phyloP scores from a whole-genome alignment of 2,888 invertebrate species.

The Hypolimnas misippus region DNA sequence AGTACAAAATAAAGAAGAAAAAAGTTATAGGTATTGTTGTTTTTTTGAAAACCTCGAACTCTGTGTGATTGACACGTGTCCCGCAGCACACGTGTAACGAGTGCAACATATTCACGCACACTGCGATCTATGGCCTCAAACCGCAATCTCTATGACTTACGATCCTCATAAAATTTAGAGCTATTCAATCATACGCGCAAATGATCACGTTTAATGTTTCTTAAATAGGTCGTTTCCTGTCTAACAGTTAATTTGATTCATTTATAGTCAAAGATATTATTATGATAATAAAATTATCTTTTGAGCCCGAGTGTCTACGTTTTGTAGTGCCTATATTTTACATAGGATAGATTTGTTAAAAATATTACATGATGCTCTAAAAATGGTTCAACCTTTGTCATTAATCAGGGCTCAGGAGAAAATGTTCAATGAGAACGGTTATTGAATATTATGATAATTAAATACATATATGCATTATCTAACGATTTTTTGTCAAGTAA shows the following conservation, averaged over 20 bases:
- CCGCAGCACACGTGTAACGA: slow-evolving; percentile 35
- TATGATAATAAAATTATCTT: slow-evolving; percentile 10
- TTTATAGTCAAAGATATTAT: slow-evolving; percentile 13
- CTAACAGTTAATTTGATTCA: slow-evolving; percentile 28
- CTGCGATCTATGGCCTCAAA: slow-evolving; percentile 36
- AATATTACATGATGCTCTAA: not conserved
- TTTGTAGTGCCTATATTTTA: not conserved
- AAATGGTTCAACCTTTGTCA: not conserved
- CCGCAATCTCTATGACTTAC: slow-evolving; percentile 47
- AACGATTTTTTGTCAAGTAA: slow-evolving; percentile 36
- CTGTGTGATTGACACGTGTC: slow-evolving; percentile 27
- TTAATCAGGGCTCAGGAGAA: slow-evolving; percentile 26
- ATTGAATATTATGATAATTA: slow-evolving; percentile 45
- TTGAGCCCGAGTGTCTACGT: not conserved
- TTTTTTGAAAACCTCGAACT: not conserved
- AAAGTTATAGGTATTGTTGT: not conserved
- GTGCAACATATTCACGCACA: slow-evolving; percentile 33
- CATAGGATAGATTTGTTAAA: no score
- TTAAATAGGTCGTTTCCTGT: slow-evolving; percentile 47
- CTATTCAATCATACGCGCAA: slow-evolving; percentile 42
- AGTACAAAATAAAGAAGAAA: no score
- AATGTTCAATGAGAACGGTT: slow-evolving; percentile 33
- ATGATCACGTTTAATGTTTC: slow-evolving; percentile 44
- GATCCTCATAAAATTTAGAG: slow-evolving; percentile 47
- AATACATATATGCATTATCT: slow-evolving; percentile 39